Base-by-base conservation (phyloP, 2,888 invertebrate species). In the Peribatodes rhomboidaria region DNA sequence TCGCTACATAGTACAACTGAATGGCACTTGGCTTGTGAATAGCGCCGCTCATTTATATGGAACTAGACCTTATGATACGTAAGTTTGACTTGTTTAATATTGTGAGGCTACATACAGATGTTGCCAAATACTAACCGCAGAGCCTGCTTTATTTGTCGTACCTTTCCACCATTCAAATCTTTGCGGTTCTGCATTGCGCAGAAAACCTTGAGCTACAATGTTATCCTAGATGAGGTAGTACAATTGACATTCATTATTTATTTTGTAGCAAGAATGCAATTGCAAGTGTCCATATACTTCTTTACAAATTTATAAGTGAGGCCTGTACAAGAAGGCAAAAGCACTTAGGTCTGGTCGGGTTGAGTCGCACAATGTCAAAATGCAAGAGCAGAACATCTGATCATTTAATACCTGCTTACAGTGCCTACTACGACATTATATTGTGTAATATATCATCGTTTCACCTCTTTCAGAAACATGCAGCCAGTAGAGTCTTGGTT, bases 21-120 rank as follows among this genome's bases (percentile, higher is more conserved):
- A 98, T 79, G 94, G 94, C 2, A 97, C 97, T 0, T 98, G 97
- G 97, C 88, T 95, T 7, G 97, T 98, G 2, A 98, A 98, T 83
- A 97, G 97, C 69, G 95, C 95, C 0, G 97, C 97, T 1, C 98
- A 97, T 90, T 87, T 96, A 60, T 97, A 95, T 85, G 98, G 97
- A 13, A 95, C 94, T 58, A 95, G 95, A 80, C 97, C 97, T 0
- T 98, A 96, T 82, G 97, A 97, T 83, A 93, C 94, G 95, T 95
- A 85, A 92, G 94, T 79, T 20, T 35, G 11, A 31, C 31, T 9
- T 47, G 14, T 10, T 31, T 31, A 27, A n/a, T 9, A 2, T 31
- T 13, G 4, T 33, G 33, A 35, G 33, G 50, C 16, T 10, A 13
- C 35, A 50, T 8, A 47, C n/a, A 2, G 16, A 11, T 35, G 33